These are phyloP conservation scores for Heteromurus nitidus DNA, from an alignment of 2,888 invertebrate genomes.

Conservation along the genomic window DNA sequence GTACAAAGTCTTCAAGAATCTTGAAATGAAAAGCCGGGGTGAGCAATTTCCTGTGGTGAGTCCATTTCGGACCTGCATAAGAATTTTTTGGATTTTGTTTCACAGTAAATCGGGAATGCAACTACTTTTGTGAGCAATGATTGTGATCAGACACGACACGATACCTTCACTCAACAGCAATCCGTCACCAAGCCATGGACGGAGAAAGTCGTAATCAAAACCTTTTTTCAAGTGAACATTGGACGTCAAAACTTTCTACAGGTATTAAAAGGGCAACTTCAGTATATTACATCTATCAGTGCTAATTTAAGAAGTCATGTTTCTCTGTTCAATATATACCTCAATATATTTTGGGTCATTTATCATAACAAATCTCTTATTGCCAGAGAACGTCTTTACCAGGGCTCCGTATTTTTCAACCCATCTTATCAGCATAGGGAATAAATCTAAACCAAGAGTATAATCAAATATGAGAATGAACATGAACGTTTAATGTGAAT, in stretches of 20 bases:
- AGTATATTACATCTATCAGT: too few species aligned
- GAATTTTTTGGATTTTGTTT: too few species aligned
- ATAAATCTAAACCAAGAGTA: conserved; percentile 28
- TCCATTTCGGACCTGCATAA: too few species aligned
- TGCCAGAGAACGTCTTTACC: conserved; percentile 43
- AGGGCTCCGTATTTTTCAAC: conserved; percentile 37
- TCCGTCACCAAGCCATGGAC: conserved; percentile 69
- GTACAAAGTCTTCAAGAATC: conserved; percentile 61
- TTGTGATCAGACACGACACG: background rate
- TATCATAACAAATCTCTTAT: conserved; percentile 34
- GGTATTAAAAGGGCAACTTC: too few species aligned
- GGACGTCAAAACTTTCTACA: conserved; percentile 70
- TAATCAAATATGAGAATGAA: background rate
- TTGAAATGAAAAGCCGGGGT: conserved; percentile 65
- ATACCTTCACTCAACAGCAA: conserved; percentile 66
- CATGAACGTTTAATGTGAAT: background rate
- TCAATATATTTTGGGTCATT: conserved; percentile 46
- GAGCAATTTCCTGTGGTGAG: too few species aligned
- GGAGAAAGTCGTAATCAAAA: conserved; percentile 66
- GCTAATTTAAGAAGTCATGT: too few species aligned
- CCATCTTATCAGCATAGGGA: conserved; percentile 47
- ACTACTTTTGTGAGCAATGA: background rate
- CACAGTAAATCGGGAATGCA: too few species aligned
- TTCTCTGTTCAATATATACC: too few species aligned
- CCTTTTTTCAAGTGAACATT: conserved; percentile 66